A percentile compares a stretch with the other conserved stretches of the same genome.
These are phyloP conservation scores for Polypedilum pembai DNA, from an alignment of 1,140 invertebrate genomes.

Conservation along the genomic window DNA sequence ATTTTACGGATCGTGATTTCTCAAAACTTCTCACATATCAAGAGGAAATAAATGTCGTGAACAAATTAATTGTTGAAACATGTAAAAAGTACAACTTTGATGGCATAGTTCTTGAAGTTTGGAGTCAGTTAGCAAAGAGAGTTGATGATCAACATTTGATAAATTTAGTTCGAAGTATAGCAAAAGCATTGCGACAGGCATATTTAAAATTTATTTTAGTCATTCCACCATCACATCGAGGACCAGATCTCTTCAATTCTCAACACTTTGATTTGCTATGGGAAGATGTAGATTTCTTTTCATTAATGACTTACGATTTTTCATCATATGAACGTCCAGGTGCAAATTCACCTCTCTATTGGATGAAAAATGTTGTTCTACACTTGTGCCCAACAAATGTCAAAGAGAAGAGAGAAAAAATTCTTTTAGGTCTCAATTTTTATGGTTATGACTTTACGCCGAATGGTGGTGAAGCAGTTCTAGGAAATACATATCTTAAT, in stretches of 20 bases:
- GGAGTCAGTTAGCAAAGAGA: constrained; percentile 68
- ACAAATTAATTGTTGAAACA: constrained; percentile 51
- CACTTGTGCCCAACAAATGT: constrained; percentile 55
- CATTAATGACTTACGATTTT: constrained; percentile 93
- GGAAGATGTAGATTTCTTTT: constrained; percentile 73
- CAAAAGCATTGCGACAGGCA: constrained; percentile 37
- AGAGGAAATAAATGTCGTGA: constrained; percentile 51
- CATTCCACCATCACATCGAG: constrained; percentile 69
- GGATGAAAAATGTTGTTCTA: constrained; percentile 73
- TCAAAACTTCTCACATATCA: constrained; percentile 54
- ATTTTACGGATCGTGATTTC: constrained; percentile 65
- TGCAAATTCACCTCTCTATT: constrained; percentile 79
- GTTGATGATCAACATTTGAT: constrained; percentile 56
- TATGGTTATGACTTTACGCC: constrained; percentile 84
- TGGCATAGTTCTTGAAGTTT: constrained; percentile 82
- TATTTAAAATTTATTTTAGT: constrained; percentile 66
- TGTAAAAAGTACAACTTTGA: constrained; percentile 66
- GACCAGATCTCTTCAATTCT: constrained; percentile 62
- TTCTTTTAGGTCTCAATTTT: constrained; percentile 86
- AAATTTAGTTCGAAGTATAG: constrained; percentile 54
- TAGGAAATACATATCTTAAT: constrained; percentile 69
- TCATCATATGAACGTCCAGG: constrained; percentile 74
- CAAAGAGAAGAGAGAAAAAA: constrained; percentile 59
- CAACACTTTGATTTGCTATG: constrained; percentile 70
- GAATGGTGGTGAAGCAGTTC: constrained; percentile 66